Percentiles rank a stretch among this genome's conserved stretches.
Conservation (phyloP, 2,888 invertebrate species). For the Piscicola geometra region DNA sequence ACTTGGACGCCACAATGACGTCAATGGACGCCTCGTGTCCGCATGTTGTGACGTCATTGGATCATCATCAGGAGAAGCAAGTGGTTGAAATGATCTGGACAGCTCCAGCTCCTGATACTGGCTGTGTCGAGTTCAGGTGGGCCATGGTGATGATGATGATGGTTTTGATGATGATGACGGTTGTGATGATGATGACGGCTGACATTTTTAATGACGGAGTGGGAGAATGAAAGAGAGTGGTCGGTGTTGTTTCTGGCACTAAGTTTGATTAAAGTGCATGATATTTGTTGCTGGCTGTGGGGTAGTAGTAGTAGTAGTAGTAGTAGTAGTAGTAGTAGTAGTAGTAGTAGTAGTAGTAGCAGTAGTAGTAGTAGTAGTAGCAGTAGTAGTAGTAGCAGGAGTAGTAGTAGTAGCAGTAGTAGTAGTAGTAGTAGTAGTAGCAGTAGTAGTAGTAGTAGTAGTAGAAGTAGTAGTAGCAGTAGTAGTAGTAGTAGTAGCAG, state of each 20-base stretch:
- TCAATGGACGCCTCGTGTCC: constrained; percentile 15
- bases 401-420: no score
- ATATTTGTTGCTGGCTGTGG: background rate
- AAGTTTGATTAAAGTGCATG: constrained; percentile 6
- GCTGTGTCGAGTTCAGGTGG: constrained; percentile 31
- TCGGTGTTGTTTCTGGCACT: background rate
- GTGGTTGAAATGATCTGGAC: constrained; percentile 24
- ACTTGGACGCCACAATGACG: constrained; percentile 19
- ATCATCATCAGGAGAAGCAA: background rate
- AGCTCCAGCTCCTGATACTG: constrained; percentile 21
- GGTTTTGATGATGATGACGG: no score
- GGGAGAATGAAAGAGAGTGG: background rate
- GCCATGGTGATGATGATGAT: background rate
- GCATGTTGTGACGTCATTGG: constrained; percentile 11
- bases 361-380: no score
- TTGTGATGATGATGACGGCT: background rate
- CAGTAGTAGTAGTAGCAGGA: no score
- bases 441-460: no score
- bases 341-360: no score
- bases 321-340: no score
- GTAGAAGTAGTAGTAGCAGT: no score
- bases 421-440: no score
- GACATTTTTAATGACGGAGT: background rate
- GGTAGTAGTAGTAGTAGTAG: no score
- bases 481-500: no score